These are phyloP conservation scores for Remorina albescens DNA, from an alignment of 2,797 vertebrate species.

Conservation along the genomic window DNA sequence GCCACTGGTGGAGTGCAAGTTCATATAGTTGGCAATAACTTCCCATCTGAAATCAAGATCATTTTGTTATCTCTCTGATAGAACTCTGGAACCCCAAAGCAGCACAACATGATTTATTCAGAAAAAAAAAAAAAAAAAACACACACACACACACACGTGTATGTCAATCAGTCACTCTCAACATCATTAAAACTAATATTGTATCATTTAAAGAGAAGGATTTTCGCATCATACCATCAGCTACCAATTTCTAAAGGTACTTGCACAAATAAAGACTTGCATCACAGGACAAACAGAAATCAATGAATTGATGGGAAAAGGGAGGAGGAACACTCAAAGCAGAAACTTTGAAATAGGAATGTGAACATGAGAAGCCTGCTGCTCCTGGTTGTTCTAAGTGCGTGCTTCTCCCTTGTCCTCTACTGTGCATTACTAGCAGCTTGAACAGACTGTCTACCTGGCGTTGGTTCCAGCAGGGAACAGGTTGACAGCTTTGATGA, in stretches of 20 bases:
- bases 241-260: neutral
- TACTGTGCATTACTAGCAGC: neutral
- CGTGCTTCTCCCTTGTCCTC: neutral
- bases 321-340: neutral
- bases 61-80: neutral
- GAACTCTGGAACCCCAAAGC: too few relatives aligned
- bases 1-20: constrained; percentile 93
- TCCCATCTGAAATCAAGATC: constrained; percentile 89
- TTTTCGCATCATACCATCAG: neutral
- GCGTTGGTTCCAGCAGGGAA: constrained; percentile 98
- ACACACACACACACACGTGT: too few relatives aligned
- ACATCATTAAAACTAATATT: too few relatives aligned
- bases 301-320: neutral
- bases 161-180: too few relatives aligned
- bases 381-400: neutral
- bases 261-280: neutral
- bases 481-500: constrained; percentile 99
- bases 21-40: constrained; percentile 99
- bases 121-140: too few relatives aligned
- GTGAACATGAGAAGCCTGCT: neutral
- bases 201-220: too few relatives aligned
- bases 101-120: neutral
- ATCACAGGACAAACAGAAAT: neutral
- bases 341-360: neutral
- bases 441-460: constrained; percentile 81